phyloP scores from a whole-genome alignment of 2,797 vertebrate species.

The Thalassophryne amazonica region DNA sequence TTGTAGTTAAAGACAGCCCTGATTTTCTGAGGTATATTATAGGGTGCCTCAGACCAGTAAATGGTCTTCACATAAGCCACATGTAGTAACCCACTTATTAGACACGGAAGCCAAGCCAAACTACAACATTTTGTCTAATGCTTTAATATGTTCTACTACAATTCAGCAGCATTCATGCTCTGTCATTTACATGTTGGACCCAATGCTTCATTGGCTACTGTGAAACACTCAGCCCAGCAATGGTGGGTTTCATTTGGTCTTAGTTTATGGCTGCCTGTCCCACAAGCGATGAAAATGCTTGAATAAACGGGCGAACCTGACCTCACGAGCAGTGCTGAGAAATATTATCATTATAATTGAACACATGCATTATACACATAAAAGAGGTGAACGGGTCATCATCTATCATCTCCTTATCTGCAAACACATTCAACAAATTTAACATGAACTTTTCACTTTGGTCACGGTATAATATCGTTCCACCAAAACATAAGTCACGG shows the following conservation, averaged over 20 bases:
- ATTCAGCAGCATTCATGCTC: slow-evolving; percentile 36
- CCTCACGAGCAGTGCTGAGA: slow-evolving; percentile 18
- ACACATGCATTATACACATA: slow-evolving; percentile 6
- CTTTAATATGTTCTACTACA: slow-evolving; percentile 61
- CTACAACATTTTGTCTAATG: slow-evolving; percentile 62
- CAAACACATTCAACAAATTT: slow-evolving; percentile 15
- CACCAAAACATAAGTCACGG: slow-evolving; percentile 32
- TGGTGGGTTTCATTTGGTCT: slow-evolving; percentile 34
- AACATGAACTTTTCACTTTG: slow-evolving; percentile 12
- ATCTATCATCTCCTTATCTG: slow-evolving; percentile 52
- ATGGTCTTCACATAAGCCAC: slow-evolving; percentile 74
- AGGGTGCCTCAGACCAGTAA: slow-evolving; percentile 50
- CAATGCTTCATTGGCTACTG: slow-evolving; percentile 33
- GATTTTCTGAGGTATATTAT: slow-evolving; percentile 64
- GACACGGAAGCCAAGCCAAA: slow-evolving; percentile 53
- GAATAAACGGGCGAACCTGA: slow-evolving; percentile 22
- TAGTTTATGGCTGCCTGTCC: slow-evolving; percentile 33
- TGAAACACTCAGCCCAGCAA: slow-evolving; percentile 33
- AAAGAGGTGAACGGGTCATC: slow-evolving; percentile 8
- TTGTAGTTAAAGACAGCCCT: slow-evolving; percentile 69
- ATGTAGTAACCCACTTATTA: slow-evolving; percentile 66
- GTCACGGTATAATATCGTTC: slow-evolving; percentile 8
- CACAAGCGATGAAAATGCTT: slow-evolving; percentile 35
- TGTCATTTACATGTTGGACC: slow-evolving; percentile 59
- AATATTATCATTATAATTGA: slow-evolving; percentile 17